phyloP scores from a whole-genome alignment of 1,140 invertebrate species.

The Brachystomella parvula region DNA sequence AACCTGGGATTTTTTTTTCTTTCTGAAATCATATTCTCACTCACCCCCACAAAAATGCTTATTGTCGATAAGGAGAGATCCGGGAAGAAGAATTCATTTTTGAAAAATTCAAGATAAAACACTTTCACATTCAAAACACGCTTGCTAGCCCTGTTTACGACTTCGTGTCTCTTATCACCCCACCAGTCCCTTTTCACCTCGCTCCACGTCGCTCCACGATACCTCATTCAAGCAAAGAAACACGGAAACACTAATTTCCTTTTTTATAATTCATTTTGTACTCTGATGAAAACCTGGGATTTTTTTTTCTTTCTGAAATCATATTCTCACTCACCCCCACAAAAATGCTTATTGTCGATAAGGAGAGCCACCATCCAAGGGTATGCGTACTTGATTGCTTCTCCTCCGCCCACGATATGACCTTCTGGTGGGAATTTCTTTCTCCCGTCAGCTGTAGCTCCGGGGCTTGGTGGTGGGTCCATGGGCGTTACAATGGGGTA shows the following conservation, averaged over 20 bases:
- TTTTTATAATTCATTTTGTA: too few relatives aligned
- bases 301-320: not conserved
- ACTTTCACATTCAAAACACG: too few relatives aligned
- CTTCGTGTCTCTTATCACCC: too few relatives aligned
- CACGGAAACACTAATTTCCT: too few relatives aligned
- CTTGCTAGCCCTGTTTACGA: too few relatives aligned
- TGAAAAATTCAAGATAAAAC: too few relatives aligned
- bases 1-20: not conserved
- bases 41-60: conserved; percentile 31
- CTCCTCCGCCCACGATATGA: conserved; percentile 14
- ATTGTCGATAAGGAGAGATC: conserved; percentile 36
- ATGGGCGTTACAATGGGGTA: too few relatives aligned
- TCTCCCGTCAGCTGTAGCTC: not conserved
- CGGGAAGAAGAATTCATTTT: too few relatives aligned
- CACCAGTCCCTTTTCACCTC: too few relatives aligned
- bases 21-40: not conserved
- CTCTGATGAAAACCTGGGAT: not conserved
- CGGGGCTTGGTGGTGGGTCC: not conserved
- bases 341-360: conserved; percentile 35
- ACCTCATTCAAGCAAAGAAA: too few relatives aligned
- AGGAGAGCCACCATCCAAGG: conserved; percentile 38
- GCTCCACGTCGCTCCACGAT: too few relatives aligned
- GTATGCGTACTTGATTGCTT: conserved; percentile 31
- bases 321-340: conserved; percentile 19
- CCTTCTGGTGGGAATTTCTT: not conserved